phyloP scores from a whole-genome alignment of 2,797 vertebrate species.

The Podarcis siculus region DNA sequence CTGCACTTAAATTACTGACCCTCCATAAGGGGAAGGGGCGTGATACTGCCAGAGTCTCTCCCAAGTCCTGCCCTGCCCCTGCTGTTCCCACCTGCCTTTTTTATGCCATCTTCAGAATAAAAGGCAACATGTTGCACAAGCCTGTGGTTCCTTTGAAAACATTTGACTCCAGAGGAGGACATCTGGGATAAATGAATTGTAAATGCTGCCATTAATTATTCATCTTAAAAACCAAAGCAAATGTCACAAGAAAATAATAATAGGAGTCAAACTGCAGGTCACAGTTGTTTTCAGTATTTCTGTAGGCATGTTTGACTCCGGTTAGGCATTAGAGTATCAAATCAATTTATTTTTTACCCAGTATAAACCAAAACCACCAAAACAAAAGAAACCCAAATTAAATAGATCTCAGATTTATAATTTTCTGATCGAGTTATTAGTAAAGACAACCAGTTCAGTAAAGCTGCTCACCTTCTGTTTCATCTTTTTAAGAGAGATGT shows the following conservation, averaged over 20 bases:
- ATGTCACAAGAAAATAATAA: conserved; percentile 24
- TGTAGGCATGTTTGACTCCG: conserved; percentile 27
- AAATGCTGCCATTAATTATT: conserved; percentile 26
- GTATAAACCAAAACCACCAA: neutral
- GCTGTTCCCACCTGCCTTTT: neutral
- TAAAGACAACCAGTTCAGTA: neutral
- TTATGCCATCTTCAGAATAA: neutral
- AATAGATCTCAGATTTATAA: neutral
- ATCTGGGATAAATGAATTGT: conserved; percentile 18
- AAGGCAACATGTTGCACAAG: neutral
- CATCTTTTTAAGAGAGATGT: conserved; percentile 9
- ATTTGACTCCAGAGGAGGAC: conserved; percentile 11
- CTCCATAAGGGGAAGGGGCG: neutral
- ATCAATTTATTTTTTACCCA: neutral
- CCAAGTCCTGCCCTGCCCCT: neutral
- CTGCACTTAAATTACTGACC: neutral
- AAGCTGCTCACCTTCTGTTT: neutral
- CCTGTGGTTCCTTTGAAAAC: neutral
- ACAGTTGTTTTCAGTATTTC: conserved; percentile 22
- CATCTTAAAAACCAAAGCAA: neutral
- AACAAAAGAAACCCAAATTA: neutral
- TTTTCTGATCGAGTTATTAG: neutral
- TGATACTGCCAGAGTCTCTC: neutral
- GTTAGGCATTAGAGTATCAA: conserved; percentile 17
- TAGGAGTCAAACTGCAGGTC: neutral